These are phyloP conservation scores for Seira ritae DNA, from an alignment of 2,888 invertebrate species.

Conservation along the genomic window DNA sequence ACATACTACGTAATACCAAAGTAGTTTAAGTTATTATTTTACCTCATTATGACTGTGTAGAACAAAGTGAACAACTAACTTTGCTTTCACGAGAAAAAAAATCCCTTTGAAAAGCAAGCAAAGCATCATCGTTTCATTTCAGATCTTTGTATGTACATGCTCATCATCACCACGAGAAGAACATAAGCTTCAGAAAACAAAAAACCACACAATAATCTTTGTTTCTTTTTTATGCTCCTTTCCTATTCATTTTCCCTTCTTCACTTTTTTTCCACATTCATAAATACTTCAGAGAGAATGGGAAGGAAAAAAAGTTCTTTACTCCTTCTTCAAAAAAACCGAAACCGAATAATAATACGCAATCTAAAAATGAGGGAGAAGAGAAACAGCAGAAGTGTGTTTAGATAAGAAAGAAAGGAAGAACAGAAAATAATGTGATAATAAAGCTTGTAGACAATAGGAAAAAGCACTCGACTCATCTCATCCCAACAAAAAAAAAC, in stretches of 20 bases:
- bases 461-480: too few species aligned
- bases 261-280: constrained; percentile 57
- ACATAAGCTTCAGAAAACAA: constrained; percentile 31
- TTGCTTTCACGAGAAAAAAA: neutral
- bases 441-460: neutral
- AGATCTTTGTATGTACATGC: neutral
- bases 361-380: constrained; percentile 27
- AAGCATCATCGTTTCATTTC: too few species aligned
- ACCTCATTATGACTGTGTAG: constrained; percentile 40
- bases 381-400: neutral
- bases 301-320: constrained; percentile 54
- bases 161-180: constrained; percentile 35
- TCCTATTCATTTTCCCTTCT: constrained; percentile 32
- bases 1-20: too few species aligned
- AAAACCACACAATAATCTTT: constrained; percentile 43
- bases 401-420: constrained; percentile 30
- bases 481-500: neutral
- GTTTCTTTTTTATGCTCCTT: constrained; percentile 36
- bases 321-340: constrained; percentile 41
- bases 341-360: constrained; percentile 32
- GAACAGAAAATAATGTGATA: neutral
- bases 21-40: too few species aligned
- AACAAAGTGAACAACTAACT: constrained; percentile 36
- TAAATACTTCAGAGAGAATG: constrained; percentile 56
- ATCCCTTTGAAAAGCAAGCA: constrained; percentile 13